Conservation (phyloP, 2,888 invertebrate genomes). For the Miltochrista miniata region DNA sequence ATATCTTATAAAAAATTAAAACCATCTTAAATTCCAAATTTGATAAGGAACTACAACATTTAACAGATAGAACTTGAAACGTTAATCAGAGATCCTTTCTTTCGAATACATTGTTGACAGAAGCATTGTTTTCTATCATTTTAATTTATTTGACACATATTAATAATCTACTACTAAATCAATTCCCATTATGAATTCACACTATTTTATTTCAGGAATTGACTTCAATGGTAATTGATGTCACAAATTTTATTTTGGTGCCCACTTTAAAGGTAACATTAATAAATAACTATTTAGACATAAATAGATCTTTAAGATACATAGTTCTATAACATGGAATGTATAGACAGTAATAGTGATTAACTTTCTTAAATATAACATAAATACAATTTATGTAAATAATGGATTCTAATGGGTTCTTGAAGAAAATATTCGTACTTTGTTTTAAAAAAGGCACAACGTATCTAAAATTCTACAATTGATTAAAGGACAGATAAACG, state of each 20-base stretch:
- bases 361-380: slow-evolving; percentile 16
- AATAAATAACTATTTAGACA: slow-evolving; percentile 37
- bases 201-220: slow-evolving; percentile 15
- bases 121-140: too few relatives aligned
- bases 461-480: slow-evolving; percentile 42
- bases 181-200: slow-evolving; percentile 9
- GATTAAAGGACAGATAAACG: slow-evolving; percentile 3
- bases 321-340: slow-evolving; percentile 42
- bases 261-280: slow-evolving; percentile 25
- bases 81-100: too few relatives aligned
- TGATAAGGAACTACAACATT: too few relatives aligned
- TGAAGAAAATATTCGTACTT: slow-evolving; percentile 42
- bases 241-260: slow-evolving; percentile 14
- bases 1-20: too few relatives aligned
- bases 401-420: slow-evolving; percentile 26
- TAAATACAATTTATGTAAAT: slow-evolving; percentile 31
- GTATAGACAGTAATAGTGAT: slow-evolving; percentile 31
- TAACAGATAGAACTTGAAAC: too few relatives aligned
- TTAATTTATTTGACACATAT: slow-evolving; percentile 34
- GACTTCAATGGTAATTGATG: slow-evolving; percentile 23
- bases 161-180: slow-evolving; percentile 22
- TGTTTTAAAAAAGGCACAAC: slow-evolving; percentile 64
- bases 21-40: too few relatives aligned
- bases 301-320: slow-evolving; percentile 35
- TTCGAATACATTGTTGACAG: too few relatives aligned